phyloP scores from a whole-genome alignment of 2,888 invertebrate genomes.

The Caenorhabditis sp. region DNA sequence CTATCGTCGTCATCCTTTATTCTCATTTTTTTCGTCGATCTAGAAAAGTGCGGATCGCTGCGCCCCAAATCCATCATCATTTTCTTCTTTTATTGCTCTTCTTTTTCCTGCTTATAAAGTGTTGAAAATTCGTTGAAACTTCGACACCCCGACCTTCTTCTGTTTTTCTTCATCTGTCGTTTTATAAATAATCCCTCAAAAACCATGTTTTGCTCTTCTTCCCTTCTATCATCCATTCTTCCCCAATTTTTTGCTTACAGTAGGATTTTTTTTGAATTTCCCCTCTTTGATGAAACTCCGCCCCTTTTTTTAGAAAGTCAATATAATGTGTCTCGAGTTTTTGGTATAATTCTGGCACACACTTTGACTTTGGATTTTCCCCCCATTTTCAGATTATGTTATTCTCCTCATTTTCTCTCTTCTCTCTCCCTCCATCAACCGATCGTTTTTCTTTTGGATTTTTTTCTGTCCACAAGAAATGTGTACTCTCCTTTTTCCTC shows the following conservation, averaged over 20 bases:
- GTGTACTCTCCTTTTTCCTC: not conserved
- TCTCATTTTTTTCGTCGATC: too few species aligned
- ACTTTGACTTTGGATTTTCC: too few species aligned
- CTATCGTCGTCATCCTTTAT: too few species aligned
- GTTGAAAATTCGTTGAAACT: too few species aligned
- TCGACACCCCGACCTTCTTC: too few species aligned
- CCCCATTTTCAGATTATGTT: not conserved
- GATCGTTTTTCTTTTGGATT: not conserved
- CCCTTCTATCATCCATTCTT: not conserved
- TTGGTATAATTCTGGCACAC: too few species aligned
- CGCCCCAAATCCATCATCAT: too few species aligned
- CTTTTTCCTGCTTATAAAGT: constrained; percentile 8
- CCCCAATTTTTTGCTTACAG: constrained; percentile 6
- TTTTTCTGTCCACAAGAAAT: constrained; percentile 13
- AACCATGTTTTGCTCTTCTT: constrained; percentile 23
- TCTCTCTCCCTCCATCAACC: not conserved
- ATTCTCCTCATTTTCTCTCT: not conserved
- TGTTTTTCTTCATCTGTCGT: not conserved
- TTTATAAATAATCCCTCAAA: not conserved
- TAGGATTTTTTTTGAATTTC: constrained; percentile 46
- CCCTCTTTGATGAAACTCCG: constrained; percentile 29
- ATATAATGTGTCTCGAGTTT: too few species aligned
- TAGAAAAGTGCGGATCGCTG: too few species aligned
- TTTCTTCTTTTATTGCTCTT: not conserved
- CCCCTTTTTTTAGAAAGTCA: not conserved